Evolutionary conservation across 2,113 vertebrate genomes (phyloP).

Genomic region (Oriolus oriolus): DNA sequence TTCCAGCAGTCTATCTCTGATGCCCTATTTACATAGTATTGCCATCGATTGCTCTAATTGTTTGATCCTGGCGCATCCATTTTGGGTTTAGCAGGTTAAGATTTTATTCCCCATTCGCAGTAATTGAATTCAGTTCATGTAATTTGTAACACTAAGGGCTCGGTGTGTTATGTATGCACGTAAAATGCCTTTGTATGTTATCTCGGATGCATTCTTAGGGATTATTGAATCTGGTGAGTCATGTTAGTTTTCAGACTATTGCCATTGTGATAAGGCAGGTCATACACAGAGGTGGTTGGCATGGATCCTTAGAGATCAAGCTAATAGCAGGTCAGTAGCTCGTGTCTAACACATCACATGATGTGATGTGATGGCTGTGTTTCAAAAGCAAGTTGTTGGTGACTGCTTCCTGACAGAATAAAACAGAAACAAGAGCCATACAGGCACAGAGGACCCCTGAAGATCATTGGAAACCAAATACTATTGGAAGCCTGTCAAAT

Average conservation of each 20-base stretch:
- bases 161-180: rapidly evolving
- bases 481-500: background rate
- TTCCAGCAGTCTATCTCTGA: background rate
- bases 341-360: background rate
- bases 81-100: background rate
- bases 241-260: background rate
- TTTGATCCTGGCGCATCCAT: background rate
- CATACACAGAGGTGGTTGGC: background rate
- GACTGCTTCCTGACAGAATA: background rate
- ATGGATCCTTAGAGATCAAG: background rate
- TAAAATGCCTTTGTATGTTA: background rate
- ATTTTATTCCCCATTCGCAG: background rate
- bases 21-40: background rate
- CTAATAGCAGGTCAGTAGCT: background rate
- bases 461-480: background rate
- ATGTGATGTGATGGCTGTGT: background rate
- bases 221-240: background rate
- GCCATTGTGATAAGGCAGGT: background rate
- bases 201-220: background rate
- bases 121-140: background rate
- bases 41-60: background rate
- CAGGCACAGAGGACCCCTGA: background rate
- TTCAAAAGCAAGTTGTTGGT: background rate
- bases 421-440: background rate
- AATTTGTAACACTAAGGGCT: background rate